Evolutionary conservation across 2,888 invertebrate species (phyloP), one percentile per base, ranked within the genome.

Genomic region (Drymonia ruficornis): DNA sequence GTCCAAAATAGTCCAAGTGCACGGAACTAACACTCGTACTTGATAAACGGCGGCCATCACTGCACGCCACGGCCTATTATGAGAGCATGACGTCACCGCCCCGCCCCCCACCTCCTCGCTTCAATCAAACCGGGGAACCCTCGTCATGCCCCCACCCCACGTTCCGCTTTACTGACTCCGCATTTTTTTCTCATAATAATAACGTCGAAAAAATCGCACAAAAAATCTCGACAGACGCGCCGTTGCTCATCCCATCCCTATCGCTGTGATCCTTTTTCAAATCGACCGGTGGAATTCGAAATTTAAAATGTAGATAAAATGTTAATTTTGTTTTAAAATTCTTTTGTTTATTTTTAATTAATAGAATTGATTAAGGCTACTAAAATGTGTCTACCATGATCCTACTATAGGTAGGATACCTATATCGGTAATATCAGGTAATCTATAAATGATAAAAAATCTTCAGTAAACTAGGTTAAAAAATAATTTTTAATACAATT

Each of bases 181-280:
- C 90, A 91, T 91, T 91, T 92, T 86, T 91, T 84, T 90, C 89
- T 89, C 90, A 90, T 91, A 92, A 92, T 91, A 92, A 92, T 91
- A 91, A 89, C 88, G 90, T 91, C 81, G 87, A 91, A 92, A 92
- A 91, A 92, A 90, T 89, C 88, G 87, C 84, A 72, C 88, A 91
- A 91, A 91, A 92, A 92, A 90, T 90, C 89, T 90, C 86, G 88
- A 89, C 91, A 89, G 89, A 85, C 87, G 83, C 80, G 83, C 72
- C 76, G 77, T 75, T 80, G 79, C 78, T 81, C 83, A 79, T 87
- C 85, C 84, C 88, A 83, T 86, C 87, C 88, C 89, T 91, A 89
- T 78, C 81, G 78, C 66, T 67, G 70, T 74, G 74, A 79, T 82
- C 78, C 79, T 82, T 85, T 84, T 86, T 81, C 65, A 70, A 78